A percentile compares a stretch with the other conserved stretches of the same genome.
Conservation (phyloP, 2,797 vertebrate species). For the Strix occidentalis region DNA sequence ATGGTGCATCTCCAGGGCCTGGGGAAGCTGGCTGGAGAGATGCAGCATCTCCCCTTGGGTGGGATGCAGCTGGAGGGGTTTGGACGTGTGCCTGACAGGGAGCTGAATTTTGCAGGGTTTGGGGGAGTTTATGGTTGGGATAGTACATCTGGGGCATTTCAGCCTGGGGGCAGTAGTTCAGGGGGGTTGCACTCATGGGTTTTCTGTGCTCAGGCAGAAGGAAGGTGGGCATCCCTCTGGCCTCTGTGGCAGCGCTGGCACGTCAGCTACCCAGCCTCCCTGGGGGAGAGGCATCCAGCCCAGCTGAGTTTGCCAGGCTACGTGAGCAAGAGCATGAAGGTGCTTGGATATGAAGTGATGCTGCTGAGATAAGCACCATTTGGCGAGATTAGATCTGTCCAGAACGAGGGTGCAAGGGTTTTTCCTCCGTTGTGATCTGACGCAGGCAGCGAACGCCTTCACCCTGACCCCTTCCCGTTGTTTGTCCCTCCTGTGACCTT, state of each 20-base stretch:
- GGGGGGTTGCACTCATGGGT: rapidly evolving
- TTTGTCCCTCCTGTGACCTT: neutral
- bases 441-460: neutral
- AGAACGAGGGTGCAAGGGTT: rapidly evolving
- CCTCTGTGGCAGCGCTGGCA: neutral
- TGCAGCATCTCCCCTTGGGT: neutral
- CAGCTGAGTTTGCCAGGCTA: neutral
- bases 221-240: neutral
- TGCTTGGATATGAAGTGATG: rapidly evolving
- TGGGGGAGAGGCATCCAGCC: neutral
- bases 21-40: rapidly evolving
- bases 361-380: rapidly evolving
- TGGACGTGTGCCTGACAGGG: neutral
- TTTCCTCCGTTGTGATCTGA: neutral
- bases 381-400: neutral
- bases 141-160: neutral
- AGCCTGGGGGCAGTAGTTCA: rapidly evolving
- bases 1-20: neutral
- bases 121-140: neutral
- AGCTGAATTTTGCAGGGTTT: neutral
- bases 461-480: rapidly evolving
- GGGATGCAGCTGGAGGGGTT: neutral
- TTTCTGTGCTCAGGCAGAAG: neutral
- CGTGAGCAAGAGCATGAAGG: rapidly evolving
- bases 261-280: neutral